Evolutionary conservation across 2,113 vertebrate genomes (phyloP), one percentile per base, ranked within the genome.

Genomic region (Leucoraja erinaceus): DNA sequence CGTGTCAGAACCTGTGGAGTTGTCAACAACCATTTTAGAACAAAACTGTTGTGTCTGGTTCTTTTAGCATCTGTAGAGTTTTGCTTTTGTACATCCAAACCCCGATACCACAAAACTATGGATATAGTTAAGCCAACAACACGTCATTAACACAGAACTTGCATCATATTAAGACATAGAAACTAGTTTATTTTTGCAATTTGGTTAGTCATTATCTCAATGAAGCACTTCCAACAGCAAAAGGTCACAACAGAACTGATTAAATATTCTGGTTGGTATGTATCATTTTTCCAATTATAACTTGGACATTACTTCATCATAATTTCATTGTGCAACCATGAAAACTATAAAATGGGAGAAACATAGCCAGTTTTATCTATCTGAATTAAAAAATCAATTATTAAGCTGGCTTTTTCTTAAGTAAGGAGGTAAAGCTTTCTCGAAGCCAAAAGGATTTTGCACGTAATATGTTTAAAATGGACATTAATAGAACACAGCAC

Each of bases 1-100:
- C 93, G 98, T 97, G 74, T 99, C 98, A 0, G 98, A 96, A 66
- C 98, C 98, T 99, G 59, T 0, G 79, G 31, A 59, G 47, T 11
- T n/a, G 31, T 33, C 56, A 31, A 63, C 25, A 88, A 9, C 6
- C n/a, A 38, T 2, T 72, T 91, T 66, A 47, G 88, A 72, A 72
- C 16, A 20, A 56, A 0, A 25, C 18, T n/a, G 25, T 31, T 63
- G 11, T n/a, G 28, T 12, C 63, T 86, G 14, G 83, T 63, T 28
- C 59, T 16, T 16, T 86, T 59, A 31, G 25, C 14, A 72, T 72
- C 70, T 25, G 70, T 72, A 72, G 70, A 72, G 22, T 72, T 72
- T 72, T 72, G 18, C 70, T 4, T 72, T 20, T 31, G 11, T 31
- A 12, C 83, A 63, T 11, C 28, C 83, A 86, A 63, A 56, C 56